Evolutionary conservation across 2,888 invertebrate genomes (phyloP).

Genomic region (Amphiduros pacificus): DNA sequence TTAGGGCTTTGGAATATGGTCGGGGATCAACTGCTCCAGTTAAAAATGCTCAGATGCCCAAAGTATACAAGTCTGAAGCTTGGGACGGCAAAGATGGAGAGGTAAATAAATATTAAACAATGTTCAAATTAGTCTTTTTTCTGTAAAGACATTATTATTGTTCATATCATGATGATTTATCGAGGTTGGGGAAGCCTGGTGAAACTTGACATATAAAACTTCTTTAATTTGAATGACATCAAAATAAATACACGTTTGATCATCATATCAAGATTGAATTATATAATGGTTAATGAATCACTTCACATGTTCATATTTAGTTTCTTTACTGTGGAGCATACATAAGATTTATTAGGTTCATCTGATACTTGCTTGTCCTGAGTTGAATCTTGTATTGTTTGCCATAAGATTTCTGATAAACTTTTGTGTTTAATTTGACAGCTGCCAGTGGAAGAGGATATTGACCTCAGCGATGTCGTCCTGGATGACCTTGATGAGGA

Average conservation of each 20-base stretch:
- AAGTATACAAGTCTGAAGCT: slow-evolving; percentile 69
- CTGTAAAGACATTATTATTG: background rate
- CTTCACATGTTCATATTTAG: no score
- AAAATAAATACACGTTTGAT: background rate
- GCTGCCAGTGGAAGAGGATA: slow-evolving; percentile 72
- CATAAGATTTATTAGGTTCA: no score
- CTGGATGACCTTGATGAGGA: slow-evolving; percentile 65
- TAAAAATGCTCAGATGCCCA: slow-evolving; percentile 67
- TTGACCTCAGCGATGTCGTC: slow-evolving; percentile 87
- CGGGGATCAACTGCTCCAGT: slow-evolving; percentile 84
- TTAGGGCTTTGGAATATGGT: slow-evolving; percentile 86
- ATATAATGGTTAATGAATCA: background rate
- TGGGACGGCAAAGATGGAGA: slow-evolving; percentile 97
- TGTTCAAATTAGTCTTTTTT: background rate
- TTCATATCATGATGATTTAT: background rate
- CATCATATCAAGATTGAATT: background rate
- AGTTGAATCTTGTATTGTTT: background rate
- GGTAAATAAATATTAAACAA: slow-evolving; percentile 33
- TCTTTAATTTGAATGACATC: background rate
- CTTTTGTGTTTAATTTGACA: slow-evolving; percentile 32
- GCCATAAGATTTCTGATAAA: background rate
- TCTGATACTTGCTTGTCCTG: background rate
- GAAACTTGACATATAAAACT: background rate
- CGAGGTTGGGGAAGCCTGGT: background rate
- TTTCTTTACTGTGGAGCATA: no score